phyloP scores from a whole-genome alignment of 1,140 invertebrate species.

The Drosophila insularis region DNA sequence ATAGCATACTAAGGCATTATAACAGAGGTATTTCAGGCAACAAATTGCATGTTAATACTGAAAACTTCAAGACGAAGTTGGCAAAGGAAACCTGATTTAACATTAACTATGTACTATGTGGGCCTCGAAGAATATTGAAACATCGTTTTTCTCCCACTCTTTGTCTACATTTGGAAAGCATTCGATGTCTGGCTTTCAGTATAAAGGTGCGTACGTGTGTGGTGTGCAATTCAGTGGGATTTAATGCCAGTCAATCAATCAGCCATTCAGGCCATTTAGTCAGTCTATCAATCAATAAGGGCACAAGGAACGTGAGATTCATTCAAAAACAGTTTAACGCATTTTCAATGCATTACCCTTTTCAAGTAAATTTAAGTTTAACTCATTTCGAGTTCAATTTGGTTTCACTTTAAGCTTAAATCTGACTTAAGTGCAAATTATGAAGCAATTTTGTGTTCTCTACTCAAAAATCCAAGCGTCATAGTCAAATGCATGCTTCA shows the following conservation, averaged over 20 bases:
- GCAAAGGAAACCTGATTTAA: background rate
- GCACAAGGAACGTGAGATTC: conserved; percentile 54
- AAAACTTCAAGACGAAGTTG: background rate
- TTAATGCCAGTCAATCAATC: conserved; percentile 69
- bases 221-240: conserved; percentile 13
- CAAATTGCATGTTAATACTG: conserved; percentile 7
- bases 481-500: background rate
- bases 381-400: conserved; percentile 17
- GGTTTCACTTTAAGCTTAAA: conserved; percentile 3
- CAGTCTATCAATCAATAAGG: conserved; percentile 74
- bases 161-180: background rate
- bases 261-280: conserved; percentile 77
- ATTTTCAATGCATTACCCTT: conserved; percentile 54
- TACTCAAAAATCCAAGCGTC: background rate
- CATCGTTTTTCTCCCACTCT: background rate
- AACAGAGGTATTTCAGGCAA: background rate
- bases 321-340: conserved; percentile 60
- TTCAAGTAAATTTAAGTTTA: background rate
- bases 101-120: background rate
- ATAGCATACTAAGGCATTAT: conserved; percentile 14
- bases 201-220: conserved; percentile 19
- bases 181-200: background rate
- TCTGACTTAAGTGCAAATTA: conserved; percentile 3
- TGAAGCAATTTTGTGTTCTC: conserved; percentile 5
- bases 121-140: background rate